Conservation (phyloP, 1,140 invertebrate genomes). For the Zaprionus ornatus region DNA sequence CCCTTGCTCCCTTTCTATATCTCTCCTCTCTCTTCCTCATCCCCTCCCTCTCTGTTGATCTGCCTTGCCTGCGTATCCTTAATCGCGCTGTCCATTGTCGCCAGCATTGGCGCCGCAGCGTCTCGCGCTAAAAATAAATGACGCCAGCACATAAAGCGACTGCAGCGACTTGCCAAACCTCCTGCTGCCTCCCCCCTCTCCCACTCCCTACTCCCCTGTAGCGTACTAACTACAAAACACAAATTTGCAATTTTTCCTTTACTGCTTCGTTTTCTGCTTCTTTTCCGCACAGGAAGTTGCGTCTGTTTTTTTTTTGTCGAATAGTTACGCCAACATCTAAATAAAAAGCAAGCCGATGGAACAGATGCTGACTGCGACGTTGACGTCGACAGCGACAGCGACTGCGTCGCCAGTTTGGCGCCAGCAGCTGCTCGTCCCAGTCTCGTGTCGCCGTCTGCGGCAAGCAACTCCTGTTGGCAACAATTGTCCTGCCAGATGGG, state of each 20-base stretch:
- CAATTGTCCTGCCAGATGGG: constrained; percentile 5
- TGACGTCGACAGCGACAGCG: constrained; percentile 5
- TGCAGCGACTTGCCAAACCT: constrained; percentile 14
- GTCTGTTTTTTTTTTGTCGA: constrained; percentile 63
- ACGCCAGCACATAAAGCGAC: constrained; percentile 45
- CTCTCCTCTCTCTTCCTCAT: neutral
- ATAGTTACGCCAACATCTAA: constrained; percentile 72
- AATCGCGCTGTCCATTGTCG: constrained; percentile 43
- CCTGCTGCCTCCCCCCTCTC: constrained; percentile 1
- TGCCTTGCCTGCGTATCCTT: constrained; percentile 11
- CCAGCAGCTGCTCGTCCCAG: constrained; percentile 22
- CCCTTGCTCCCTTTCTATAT: neutral
- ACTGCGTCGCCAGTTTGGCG: constrained; percentile 58
- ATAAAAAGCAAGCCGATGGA: constrained; percentile 62
- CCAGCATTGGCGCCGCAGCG: constrained; percentile 60
- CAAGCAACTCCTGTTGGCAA: constrained; percentile 54
- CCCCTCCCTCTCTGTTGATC: neutral
- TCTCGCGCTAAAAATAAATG: constrained; percentile 75
- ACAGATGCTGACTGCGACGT: constrained; percentile 34
- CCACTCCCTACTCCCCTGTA: neutral
- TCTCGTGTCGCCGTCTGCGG: constrained; percentile 31
- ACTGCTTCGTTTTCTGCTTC: constrained; percentile 41
- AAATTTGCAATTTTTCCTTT: constrained; percentile 78
- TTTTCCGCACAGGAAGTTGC: constrained; percentile 64
- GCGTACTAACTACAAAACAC: constrained; percentile 60